Conservation (phyloP, 2,888 invertebrate species). For the Agapetus fuscipes region DNA sequence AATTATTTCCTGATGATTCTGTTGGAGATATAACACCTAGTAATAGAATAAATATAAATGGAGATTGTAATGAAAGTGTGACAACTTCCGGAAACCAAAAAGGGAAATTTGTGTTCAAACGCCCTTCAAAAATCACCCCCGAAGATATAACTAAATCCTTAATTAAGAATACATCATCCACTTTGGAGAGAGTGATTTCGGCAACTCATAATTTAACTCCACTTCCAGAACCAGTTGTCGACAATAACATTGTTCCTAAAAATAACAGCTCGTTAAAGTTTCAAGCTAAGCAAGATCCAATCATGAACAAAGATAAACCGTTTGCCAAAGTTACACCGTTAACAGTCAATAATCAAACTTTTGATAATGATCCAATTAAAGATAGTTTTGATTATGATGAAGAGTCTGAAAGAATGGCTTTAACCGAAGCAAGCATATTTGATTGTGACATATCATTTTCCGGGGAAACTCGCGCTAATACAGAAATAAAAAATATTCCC, state of each 20-base stretch:
- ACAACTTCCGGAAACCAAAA: constrained; percentile 28
- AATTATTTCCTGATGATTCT: no score
- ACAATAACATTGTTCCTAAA: constrained; percentile 28
- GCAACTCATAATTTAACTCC: constrained; percentile 36
- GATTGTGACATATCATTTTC: no score
- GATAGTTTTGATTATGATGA: constrained; percentile 3
- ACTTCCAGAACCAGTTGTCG: constrained; percentile 26
- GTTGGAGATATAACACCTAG: no score
- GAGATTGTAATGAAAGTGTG: constrained; percentile 1
- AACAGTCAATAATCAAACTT: constrained; percentile 14
- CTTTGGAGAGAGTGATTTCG: constrained; percentile 33
- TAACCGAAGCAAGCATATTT: no score
- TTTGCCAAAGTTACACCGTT: constrained; percentile 28
- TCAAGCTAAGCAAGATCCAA: constrained; percentile 33
- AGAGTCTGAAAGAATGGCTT: constrained; percentile 1
- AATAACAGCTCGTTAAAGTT: constrained; percentile 37
- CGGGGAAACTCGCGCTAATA: no score
- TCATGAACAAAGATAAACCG: constrained; percentile 28
- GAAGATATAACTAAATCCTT: no score
- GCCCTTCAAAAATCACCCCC: constrained; percentile 34
- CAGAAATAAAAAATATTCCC: no score
- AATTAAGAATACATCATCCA: no score
- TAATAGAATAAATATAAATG: no score
- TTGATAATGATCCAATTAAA: not conserved
- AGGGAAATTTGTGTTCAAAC: constrained; percentile 40